phyloP scores from a whole-genome alignment of 2,888 invertebrate genomes.

The Lepidochrysops patricia region DNA sequence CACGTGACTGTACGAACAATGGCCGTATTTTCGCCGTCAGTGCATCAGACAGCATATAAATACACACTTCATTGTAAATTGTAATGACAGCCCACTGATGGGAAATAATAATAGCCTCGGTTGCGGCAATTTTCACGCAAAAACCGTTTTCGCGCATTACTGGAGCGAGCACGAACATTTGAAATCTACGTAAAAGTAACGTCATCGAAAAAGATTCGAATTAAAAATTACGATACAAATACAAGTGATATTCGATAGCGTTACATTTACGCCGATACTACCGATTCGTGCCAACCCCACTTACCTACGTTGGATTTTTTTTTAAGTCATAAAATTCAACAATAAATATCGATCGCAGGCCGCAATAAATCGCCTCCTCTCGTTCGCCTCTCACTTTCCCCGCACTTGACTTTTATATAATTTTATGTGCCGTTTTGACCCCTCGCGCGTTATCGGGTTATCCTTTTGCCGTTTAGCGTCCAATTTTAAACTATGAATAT shows the following conservation, averaged over 20 bases:
- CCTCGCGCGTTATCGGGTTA: constrained; percentile 59
- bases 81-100: constrained; percentile 10
- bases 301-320: constrained; percentile 37
- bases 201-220: no score
- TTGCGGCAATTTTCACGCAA: constrained; percentile 17
- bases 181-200: no score
- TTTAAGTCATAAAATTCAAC: constrained; percentile 56
- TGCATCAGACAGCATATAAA: constrained; percentile 11
- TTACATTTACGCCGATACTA: no score
- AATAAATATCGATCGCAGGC: constrained; percentile 70
- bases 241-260: no score
- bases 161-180: no score
- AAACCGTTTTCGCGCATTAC: constrained; percentile 18
- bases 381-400: constrained; percentile 65
- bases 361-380: constrained; percentile 61
- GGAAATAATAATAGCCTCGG: constrained; percentile 7
- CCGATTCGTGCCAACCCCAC: no score
- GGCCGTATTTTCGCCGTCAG: neutral
- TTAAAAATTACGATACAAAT: no score
- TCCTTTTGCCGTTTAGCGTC: constrained; percentile 31
- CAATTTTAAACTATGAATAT: constrained; percentile 46
- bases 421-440: constrained; percentile 71
- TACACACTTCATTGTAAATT: constrained; percentile 9
- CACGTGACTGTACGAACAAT: no score
- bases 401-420: constrained; percentile 73